Evolutionary conservation across 2,113 vertebrate species (phyloP), one percentile per base, ranked within the genome.

Genomic region (Morone chrysops): DNA sequence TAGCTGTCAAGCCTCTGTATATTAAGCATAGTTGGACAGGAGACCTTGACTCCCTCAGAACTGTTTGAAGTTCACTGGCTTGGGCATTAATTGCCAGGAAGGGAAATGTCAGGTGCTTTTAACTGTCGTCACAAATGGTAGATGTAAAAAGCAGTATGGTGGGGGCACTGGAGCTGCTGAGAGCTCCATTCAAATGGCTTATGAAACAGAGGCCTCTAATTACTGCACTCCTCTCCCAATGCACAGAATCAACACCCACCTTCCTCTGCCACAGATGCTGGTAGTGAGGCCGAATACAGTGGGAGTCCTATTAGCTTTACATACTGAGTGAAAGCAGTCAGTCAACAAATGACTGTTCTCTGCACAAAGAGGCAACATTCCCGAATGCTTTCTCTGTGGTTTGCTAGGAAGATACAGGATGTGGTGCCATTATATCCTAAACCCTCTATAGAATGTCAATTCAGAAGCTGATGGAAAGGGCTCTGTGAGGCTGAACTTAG

Each of bases 31-130:
- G 11, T 41, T 79, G 69, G 43, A 45, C 18, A 1, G 48, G n/a
- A 76, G 47, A 72, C 51, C 4, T 7, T 16, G 54, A 70, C 57
- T 63, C 38, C 61, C 69, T 62, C 51, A 22, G 36, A 80, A 0
- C n/a, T 0, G 18, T 75, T 73, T 57, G 71, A 70, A 70, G 71
- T 56, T 56, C 50, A 59, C 72, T 13, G 0, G 40, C 56, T 67
- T 38, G 54, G 38, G n/a, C 61, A 62, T 86, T 54, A 89, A 86
- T 80, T 67, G 75, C 41, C 48, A 43, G 79, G 25, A n/a, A 85
- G 48, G 73, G 59, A 90, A 90, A 92, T 89, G 87, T 88, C 84
- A 88, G 76, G 54, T 53, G 87, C 84, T 90, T 92, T 90, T 79
- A 87, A 76, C 61, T 51, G 72, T 61, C 72, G 22, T 87, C 87